These are phyloP conservation scores for Orchesellides sinensis DNA, from an alignment of 2,888 invertebrate genomes.

Conservation along the genomic window DNA sequence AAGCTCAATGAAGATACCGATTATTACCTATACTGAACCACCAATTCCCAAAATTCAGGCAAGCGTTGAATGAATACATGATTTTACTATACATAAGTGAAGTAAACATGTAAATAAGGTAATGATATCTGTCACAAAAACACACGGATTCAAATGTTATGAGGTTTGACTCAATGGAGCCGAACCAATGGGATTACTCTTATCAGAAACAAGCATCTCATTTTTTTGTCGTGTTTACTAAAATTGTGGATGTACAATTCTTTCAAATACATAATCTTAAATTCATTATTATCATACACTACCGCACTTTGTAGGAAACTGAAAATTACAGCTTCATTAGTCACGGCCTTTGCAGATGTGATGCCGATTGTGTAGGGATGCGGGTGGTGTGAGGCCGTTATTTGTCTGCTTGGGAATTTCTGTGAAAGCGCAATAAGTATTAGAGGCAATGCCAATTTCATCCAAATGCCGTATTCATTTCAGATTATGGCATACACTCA, in stretches of 20 bases:
- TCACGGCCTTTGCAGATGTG: conserved; percentile 5
- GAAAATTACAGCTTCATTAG: neutral
- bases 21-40: neutral
- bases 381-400: neutral
- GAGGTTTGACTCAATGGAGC: conserved; percentile 66
- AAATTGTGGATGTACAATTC: neutral
- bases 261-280: neutral
- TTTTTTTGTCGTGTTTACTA: neutral
- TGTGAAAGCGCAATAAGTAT: neutral
- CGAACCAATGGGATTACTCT: conserved; percentile 68
- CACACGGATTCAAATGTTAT: neutral
- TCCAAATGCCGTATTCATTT: neutral
- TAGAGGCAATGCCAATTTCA: neutral
- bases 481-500: neutral
- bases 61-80: neutral
- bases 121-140: neutral
- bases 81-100: neutral
- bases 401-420: neutral
- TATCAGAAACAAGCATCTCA: conserved; percentile 26
- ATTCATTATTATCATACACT: neutral
- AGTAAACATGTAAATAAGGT: neutral
- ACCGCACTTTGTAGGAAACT: neutral
- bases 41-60: neutral
- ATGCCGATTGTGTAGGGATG: conserved; percentile 11
- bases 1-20: neutral